Base-by-base conservation (phyloP, 2,113 vertebrate species). In the Hydropotes inermis region DNA sequence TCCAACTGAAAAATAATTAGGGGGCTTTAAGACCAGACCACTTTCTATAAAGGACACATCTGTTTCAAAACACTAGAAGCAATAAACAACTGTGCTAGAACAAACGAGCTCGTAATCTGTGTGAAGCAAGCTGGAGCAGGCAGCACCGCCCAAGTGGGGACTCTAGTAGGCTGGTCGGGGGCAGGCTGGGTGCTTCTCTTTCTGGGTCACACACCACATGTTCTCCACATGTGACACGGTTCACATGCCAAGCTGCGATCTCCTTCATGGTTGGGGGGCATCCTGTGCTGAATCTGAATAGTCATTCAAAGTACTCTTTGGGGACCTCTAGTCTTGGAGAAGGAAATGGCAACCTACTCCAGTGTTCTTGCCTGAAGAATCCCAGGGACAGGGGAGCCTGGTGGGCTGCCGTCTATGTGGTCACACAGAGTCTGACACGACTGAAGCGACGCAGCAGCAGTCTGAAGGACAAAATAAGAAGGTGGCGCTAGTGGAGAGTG, bases 1-100 rank as follows among this genome's bases (percentile, higher is more conserved):
- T 98, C 82, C 54, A 84, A 94, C 74, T 76, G 43, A 2, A 2
- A 97, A 98, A 97, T 97, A 97, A 98, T 96, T 85, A 92, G 96
- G 74, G 83, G 91, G 81, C 82, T 97, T 23, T 92, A 94, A 92
- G 94, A 96, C 36, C n/a, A 43, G 82, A 87, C 81, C 52, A 47
- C 55, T 98, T 94, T 57, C 86, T 94, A 94, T 96, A 97, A 98
- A 92, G 33, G 0, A 92, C 98, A 82, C 95, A 96, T 95, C 97
- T 98, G 92, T 97, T 98, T 96, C 76, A 82, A 96, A 98, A 94
- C 86, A 82, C 39, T 74, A 70, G 0, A 1, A 97, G 86, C 17
- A 0, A 93, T 95, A 89, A 97, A 96, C 76, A 97, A 95, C 55
- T 74, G 6, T 11, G 16, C 74, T 87, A 70, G 79, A 30, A 2